Base-by-base conservation (phyloP, 2,113 vertebrate species). In the Sinocyclocheilus grahami region DNA sequence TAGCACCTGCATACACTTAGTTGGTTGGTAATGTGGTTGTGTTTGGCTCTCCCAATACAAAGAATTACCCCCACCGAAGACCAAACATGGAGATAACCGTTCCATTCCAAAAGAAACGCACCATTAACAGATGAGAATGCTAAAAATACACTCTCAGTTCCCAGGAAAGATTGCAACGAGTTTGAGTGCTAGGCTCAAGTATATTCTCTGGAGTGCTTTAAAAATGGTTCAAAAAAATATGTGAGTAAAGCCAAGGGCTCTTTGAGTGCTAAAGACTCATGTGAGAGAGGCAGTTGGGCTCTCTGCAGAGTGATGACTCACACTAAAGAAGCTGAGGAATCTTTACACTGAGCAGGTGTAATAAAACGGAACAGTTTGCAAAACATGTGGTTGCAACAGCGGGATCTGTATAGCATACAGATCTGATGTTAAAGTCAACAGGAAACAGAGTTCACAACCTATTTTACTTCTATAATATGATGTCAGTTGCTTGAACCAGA, bases 1-100 rank as follows among this genome's bases (percentile, higher is more conserved):
- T 88, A 82, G 78, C 71, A 85, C 76, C 89, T 86, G 78, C 55
- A 80, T 86, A 85, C 78, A 85, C 16, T 77, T 63, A 85, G 76
- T 27, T 55, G 82, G 33, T 60, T 27, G 13, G 13, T 53, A 46
- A 46, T 11, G 42, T 2, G 42, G 10, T 2, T 9, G 13, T 22
- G 46, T 84, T 83, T 55, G 37, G n/a, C 30, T 86, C 30, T 48
- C 84, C 55, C 46, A 39, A 58, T 9, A 22, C 87, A 72, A 79
- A 83, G 53, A 65, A 63, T 24, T 22, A 83, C 51, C 74, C 48
- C 55, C 30, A 71, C 16, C 9, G 6, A 48, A 78, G 78, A 30
- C 76, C 78, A 80, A 60, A 79, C 78, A 78, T 37, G 33, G 42
- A 85, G 67, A 55, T 48, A 63, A 81, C 76, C 27, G 16, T 39